phyloP scores from a whole-genome alignment of 1,140 invertebrate genomes.

The Portunus trituberculatus region DNA sequence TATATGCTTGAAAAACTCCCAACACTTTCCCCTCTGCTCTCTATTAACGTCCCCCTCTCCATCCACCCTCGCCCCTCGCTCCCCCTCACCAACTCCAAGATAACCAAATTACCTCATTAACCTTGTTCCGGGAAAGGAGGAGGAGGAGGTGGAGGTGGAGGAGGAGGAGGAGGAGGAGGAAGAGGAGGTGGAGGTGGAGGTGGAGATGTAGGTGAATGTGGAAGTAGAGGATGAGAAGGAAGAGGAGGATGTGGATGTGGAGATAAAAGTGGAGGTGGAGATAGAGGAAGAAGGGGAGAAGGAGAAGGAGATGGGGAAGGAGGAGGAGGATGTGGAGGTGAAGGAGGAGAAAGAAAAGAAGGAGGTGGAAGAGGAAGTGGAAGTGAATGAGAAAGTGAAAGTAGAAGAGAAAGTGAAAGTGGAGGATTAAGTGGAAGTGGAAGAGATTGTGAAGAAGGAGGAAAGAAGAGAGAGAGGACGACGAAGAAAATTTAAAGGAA shows the following conservation, averaged over 20 bases:
- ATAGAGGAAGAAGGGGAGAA: background rate
- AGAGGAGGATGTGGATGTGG: background rate
- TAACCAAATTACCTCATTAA: constrained; percentile 5
- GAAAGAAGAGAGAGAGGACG: background rate
- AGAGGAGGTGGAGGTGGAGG: background rate
- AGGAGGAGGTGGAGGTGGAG: background rate
- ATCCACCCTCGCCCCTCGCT: too few species aligned
- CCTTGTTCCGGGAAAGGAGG: background rate
- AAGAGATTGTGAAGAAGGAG: background rate
- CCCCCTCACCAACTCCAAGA: background rate
- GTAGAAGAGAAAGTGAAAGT: background rate
- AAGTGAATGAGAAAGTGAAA: background rate
- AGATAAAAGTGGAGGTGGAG: background rate
- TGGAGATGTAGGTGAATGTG: background rate
- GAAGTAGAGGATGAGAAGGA: background rate
- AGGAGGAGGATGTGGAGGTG: too few species aligned
- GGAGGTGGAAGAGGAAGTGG: background rate
- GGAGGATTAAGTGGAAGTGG: too few species aligned
- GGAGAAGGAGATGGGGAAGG: background rate
- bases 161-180: background rate
- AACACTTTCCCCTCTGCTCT: background rate
- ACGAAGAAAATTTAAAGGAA: background rate
- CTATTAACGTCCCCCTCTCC: too few species aligned
- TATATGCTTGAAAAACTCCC: background rate
- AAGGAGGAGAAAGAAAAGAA: background rate